Conservation (phyloP, 2,797 vertebrate species). For the Mormyrus hasselquistii region DNA sequence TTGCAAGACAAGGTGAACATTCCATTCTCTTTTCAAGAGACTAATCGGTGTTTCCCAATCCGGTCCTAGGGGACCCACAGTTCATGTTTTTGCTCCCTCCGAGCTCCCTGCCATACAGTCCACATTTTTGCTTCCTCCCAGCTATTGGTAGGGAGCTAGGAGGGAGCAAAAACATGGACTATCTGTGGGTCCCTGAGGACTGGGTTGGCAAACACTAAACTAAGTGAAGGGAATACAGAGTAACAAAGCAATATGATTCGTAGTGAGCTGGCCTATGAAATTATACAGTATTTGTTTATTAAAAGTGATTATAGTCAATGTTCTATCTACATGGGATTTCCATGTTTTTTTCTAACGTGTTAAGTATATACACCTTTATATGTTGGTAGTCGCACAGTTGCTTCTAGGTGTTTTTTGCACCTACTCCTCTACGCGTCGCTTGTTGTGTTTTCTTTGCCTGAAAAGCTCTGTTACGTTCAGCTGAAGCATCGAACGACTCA, state of each 20-base stretch:
- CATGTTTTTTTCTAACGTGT: background rate
- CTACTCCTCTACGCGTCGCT: background rate
- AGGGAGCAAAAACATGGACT: background rate
- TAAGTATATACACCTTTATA: background rate
- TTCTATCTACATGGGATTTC: background rate
- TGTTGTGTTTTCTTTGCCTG: background rate
- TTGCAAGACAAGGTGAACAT: slow-evolving; percentile 37
- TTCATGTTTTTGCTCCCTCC: background rate
- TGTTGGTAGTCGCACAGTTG: background rate
- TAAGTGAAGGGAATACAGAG: slow-evolving; percentile 40
- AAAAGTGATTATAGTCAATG: background rate
- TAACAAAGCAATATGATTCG: slow-evolving; percentile 44
- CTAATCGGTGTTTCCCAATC: slow-evolving; percentile 14
- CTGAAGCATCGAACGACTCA: background rate
- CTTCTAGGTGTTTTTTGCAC: background rate
- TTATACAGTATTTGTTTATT: slow-evolving; percentile 27
- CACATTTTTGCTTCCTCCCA: background rate
- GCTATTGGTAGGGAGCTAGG: background rate
- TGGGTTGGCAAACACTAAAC: background rate
- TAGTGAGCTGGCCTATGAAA: slow-evolving; percentile 49
- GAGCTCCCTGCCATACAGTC: background rate
- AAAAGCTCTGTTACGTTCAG: background rate
- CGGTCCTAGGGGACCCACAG: background rate
- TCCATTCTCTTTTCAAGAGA: slow-evolving; percentile 35
- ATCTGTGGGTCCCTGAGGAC: background rate